A percentile compares a stretch with the other conserved stretches of the same genome.
Conservation (phyloP, 2,888 invertebrate species). For the Leucophora obtusa region DNA sequence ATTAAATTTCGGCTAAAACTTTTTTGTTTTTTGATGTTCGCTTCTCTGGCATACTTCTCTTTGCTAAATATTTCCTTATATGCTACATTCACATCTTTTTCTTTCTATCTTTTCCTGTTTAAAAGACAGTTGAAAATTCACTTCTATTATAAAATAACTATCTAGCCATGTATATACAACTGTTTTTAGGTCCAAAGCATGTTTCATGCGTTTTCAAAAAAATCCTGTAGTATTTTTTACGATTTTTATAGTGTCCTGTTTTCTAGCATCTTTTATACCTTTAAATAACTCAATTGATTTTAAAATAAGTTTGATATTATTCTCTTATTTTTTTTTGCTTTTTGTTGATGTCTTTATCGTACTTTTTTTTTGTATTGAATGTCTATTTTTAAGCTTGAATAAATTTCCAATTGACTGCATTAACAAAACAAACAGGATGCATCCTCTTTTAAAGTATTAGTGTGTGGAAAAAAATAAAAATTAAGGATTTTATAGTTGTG, state of each 20-base stretch:
- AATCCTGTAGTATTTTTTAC: neutral
- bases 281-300: constrained; percentile 64
- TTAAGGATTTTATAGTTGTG: constrained; percentile 1
- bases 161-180: neutral
- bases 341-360: constrained; percentile 23
- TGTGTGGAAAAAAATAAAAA: neutral
- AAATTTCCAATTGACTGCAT: constrained; percentile 66
- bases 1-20: too few species aligned
- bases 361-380: constrained; percentile 39
- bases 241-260: constrained; percentile 34
- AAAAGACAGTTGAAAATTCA: constrained; percentile 25
- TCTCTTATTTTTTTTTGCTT: neutral
- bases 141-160: neutral
- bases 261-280: constrained; percentile 38
- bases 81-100: neutral
- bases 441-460: constrained; percentile 28
- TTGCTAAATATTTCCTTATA: neutral
- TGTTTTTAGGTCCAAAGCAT: neutral
- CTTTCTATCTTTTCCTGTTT: constrained; percentile 1
- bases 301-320: constrained; percentile 42
- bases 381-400: constrained; percentile 66
- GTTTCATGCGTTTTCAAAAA: constrained; percentile 4
- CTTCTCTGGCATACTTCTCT: neutral
- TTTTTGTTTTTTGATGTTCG: too few species aligned
- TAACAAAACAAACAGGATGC: constrained; percentile 58